These are phyloP conservation scores for Phrynosoma platyrhinos DNA, from an alignment of 2,113 vertebrate species.

Conservation along the genomic window DNA sequence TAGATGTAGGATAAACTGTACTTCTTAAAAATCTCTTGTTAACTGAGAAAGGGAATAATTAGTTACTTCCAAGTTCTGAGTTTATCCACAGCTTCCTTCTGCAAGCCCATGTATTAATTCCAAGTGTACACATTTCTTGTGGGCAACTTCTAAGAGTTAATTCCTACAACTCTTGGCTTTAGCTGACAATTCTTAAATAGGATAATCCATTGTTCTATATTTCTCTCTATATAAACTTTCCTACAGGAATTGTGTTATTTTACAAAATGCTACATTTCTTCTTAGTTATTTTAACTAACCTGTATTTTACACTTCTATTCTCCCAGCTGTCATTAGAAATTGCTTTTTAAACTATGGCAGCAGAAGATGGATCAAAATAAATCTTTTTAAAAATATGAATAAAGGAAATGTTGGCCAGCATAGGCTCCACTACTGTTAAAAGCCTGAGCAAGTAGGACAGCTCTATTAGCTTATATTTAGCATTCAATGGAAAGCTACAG, in stretches of 20 bases:
- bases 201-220: too few species aligned
- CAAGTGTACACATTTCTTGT: not conserved
- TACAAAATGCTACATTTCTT: not conserved
- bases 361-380: constrained; percentile 23
- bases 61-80: too few species aligned
- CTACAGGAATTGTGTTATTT: not conserved
- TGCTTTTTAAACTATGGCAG: constrained; percentile 7
- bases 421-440: constrained; percentile 1
- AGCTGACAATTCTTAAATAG: too few species aligned
- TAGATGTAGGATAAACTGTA: not conserved
- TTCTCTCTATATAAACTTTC: not conserved
- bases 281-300: not conserved
- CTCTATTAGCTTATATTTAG: not conserved
- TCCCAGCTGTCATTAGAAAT: constrained; percentile 15
- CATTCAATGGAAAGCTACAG: constrained; percentile 11
- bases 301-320: not conserved
- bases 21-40: not conserved
- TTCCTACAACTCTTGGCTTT: not conserved
- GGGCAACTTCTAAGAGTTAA: not conserved
- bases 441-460: not conserved
- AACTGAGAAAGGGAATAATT: too few species aligned
- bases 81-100: not conserved
- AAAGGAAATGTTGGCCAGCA: not conserved
- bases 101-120: not conserved
- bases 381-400: constrained; percentile 1